A percentile compares a stretch with the other conserved stretches of the same genome.
Conservation (phyloP, 2,888 invertebrate species). For the Aporophyla nigra region DNA sequence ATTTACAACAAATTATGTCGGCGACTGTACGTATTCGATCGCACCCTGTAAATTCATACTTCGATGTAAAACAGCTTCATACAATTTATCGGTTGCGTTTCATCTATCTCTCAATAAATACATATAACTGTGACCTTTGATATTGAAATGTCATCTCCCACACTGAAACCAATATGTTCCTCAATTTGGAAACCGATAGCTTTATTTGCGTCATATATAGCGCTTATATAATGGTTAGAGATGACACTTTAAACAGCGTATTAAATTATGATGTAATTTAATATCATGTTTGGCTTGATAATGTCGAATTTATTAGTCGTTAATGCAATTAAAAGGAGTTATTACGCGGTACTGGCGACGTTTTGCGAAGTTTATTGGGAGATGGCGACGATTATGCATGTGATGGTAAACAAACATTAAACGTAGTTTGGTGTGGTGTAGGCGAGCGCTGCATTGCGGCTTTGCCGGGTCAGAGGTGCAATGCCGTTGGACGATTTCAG, state of each 20-base stretch:
- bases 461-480: conserved; percentile 83
- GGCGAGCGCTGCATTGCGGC: conserved; percentile 85
- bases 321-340: conserved; percentile 56
- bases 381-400: conserved; percentile 75
- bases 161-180: conserved; percentile 74
- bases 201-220: conserved; percentile 48
- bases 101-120: conserved; percentile 41
- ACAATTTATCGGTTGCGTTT: conserved; percentile 34
- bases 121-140: conserved; percentile 71
- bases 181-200: conserved; percentile 71
- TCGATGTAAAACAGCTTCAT: conserved; percentile 40
- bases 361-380: conserved; percentile 69
- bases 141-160: conserved; percentile 75
- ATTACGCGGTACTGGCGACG: conserved; percentile 59
- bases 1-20: conserved; percentile 65
- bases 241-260: conserved; percentile 39
- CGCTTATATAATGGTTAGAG: conserved; percentile 47
- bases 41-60: conserved; percentile 42
- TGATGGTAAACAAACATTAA: conserved; percentile 79
- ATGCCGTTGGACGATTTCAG: conserved; percentile 78
- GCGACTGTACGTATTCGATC: conserved; percentile 47
- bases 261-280: conserved; percentile 43
- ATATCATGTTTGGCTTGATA: conserved; percentile 35
- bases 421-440: conserved; percentile 81
- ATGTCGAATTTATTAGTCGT: conserved; percentile 44